phyloP scores from a whole-genome alignment of 2,888 invertebrate genomes.

The Leucophora obtusa region DNA sequence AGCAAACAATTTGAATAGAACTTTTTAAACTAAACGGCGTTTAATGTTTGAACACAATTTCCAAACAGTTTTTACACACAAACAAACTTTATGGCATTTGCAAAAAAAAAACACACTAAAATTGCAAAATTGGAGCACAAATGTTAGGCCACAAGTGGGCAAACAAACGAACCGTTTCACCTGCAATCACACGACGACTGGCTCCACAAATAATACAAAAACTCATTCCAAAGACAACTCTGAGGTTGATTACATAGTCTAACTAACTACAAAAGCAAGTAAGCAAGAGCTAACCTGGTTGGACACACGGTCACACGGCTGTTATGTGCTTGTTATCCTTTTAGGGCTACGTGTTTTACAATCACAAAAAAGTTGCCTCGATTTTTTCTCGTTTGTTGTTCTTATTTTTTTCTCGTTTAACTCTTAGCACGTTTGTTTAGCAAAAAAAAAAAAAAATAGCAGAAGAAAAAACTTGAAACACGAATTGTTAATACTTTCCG shows the following conservation, averaged over 20 bases:
- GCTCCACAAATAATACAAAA: constrained; percentile 49
- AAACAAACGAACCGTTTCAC: constrained; percentile 64
- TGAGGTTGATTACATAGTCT: constrained; percentile 43
- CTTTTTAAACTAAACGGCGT: constrained; percentile 32
- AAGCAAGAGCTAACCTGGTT: constrained; percentile 24
- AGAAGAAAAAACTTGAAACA: constrained; percentile 58
- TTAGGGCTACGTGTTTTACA: constrained; percentile 32
- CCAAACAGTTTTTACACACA: constrained; percentile 3
- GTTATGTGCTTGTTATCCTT: constrained; percentile 55
- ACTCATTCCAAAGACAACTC: constrained; percentile 51
- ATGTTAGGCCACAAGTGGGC: constrained; percentile 61
- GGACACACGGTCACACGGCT: constrained; percentile 22
- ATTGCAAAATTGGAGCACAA: constrained; percentile 46
- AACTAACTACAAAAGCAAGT: constrained; percentile 13
- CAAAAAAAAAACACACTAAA: constrained; percentile 24
- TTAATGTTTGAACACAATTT: constrained; percentile 43
- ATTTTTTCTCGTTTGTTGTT: constrained; percentile 30
- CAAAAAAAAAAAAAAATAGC: constrained; percentile 36
- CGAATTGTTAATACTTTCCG: constrained; percentile 61
- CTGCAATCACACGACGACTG: constrained; percentile 65
- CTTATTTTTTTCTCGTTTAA: constrained; percentile 33
- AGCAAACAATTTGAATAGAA: constrained; percentile 29
- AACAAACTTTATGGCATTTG: constrained; percentile 9
- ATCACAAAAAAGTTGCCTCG: not conserved
- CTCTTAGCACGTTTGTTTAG: constrained; percentile 56